phyloP scores from a whole-genome alignment of 2,888 invertebrate species.

The Punctoribates punctum region DNA sequence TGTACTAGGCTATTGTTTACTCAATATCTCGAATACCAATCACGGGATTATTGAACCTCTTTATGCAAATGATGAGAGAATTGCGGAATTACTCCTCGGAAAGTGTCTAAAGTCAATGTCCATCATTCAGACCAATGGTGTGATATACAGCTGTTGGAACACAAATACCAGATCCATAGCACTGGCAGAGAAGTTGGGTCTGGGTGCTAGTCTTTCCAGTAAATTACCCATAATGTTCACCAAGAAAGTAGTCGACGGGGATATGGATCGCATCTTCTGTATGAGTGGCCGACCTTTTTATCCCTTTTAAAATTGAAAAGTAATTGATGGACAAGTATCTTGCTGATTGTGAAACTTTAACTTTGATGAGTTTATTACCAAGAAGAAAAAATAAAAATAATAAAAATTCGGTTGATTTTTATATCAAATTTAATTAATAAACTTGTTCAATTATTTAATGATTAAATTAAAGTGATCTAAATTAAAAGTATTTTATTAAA shows the following conservation, averaged over 20 bases:
- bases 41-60: conserved; percentile 42
- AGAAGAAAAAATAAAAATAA: too few relatives aligned
- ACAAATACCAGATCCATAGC: not conserved
- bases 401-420: too few relatives aligned
- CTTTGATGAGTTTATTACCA: too few relatives aligned
- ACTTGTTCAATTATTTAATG: too few relatives aligned
- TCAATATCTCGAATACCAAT: not conserved
- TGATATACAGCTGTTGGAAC: not conserved
- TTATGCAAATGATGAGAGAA: conserved; percentile 43
- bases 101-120: not conserved
- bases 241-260: not conserved
- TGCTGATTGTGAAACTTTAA: too few relatives aligned
- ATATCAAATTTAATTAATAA: too few relatives aligned
- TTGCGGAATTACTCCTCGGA: conserved; percentile 42
- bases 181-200: conserved; percentile 6
- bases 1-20: conserved; percentile 25
- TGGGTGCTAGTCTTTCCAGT: not conserved
- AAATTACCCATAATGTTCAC: conserved; percentile 7
- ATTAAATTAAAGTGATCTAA: too few relatives aligned
- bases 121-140: not conserved
- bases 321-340: too few relatives aligned
- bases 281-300: not conserved
- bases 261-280: not conserved
- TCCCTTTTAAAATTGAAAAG: too few relatives aligned
- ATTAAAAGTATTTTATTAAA: too few relatives aligned